These are phyloP conservation scores for Apamea monoglypha DNA, from an alignment of 2,888 invertebrate species.

Conservation along the genomic window DNA sequence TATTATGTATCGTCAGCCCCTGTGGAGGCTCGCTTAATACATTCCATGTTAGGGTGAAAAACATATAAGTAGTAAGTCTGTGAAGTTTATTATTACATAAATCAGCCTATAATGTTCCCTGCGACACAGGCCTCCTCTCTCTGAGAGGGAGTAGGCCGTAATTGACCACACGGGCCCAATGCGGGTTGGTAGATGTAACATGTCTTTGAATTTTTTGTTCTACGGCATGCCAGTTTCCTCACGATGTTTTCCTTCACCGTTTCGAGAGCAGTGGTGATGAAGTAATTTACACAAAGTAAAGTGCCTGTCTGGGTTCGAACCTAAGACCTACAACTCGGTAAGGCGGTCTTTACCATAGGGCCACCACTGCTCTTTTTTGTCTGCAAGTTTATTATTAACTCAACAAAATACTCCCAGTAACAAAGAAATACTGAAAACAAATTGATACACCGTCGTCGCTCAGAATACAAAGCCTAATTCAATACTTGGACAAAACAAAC, in stretches of 20 bases:
- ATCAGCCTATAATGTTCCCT: too few relatives aligned
- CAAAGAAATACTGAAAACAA: constrained; percentile 34
- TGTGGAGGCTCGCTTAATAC: neutral
- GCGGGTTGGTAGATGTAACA: too few relatives aligned
- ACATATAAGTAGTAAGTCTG: neutral
- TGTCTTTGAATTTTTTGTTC: too few relatives aligned
- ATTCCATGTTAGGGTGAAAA: neutral
- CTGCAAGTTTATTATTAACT: neutral
- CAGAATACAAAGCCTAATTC: constrained; percentile 53
- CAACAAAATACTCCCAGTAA: constrained; percentile 11
- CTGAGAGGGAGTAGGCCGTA: too few relatives aligned
- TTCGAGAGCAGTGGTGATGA: too few relatives aligned
- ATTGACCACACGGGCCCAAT: too few relatives aligned
- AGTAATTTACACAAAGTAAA: too few relatives aligned
- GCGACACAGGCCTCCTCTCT: too few relatives aligned
- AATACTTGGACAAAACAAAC: constrained; percentile 52
- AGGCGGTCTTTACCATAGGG: too few relatives aligned
- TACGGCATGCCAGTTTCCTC: too few relatives aligned
- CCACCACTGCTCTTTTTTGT: neutral
- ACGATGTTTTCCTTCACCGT: too few relatives aligned
- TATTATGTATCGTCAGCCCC: neutral
- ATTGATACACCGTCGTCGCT: constrained; percentile 41
- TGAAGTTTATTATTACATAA: constrained; percentile 6
- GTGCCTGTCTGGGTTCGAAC: neutral
- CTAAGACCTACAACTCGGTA: neutral